These are phyloP conservation scores for Thereva nobilitata DNA, from an alignment of 2,888 invertebrate genomes.

Conservation along the genomic window DNA sequence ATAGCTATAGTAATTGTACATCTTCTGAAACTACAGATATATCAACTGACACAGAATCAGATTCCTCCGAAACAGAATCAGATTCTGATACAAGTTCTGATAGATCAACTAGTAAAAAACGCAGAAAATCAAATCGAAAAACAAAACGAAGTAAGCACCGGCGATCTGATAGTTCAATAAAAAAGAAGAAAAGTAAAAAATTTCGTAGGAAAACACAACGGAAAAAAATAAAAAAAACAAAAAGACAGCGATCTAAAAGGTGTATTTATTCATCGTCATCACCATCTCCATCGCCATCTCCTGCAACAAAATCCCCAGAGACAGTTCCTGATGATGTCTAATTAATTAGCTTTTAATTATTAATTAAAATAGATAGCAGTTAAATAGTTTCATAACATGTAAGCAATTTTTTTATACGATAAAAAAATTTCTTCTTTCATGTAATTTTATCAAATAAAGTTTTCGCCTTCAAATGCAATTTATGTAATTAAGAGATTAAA, in stretches of 20 bases:
- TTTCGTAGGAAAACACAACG: slow-evolving; percentile 18
- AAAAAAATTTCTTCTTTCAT: too few relatives aligned
- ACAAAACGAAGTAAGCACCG: slow-evolving; percentile 14
- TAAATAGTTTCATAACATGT: too few relatives aligned
- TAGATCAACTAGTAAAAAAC: slow-evolving; percentile 22
- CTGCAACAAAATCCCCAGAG: slow-evolving; percentile 2
- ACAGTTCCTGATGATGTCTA: neutral
- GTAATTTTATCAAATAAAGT: too few relatives aligned
- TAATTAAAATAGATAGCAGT: too few relatives aligned
- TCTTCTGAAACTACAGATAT: too few relatives aligned
- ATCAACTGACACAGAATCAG: slow-evolving; percentile 4
- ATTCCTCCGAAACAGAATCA: slow-evolving; percentile 21
- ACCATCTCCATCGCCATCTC: slow-evolving; percentile 14
- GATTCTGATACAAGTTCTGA: slow-evolving; percentile 20
- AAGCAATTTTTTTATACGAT: too few relatives aligned
- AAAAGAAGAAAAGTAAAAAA: slow-evolving; percentile 24
- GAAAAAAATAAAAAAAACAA: slow-evolving; percentile 14
- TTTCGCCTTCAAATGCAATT: too few relatives aligned
- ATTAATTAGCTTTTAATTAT: too few relatives aligned
- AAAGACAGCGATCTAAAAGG: slow-evolving; percentile 25
- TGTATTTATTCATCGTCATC: slow-evolving; percentile 19
- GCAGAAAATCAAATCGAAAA: slow-evolving; percentile 15
- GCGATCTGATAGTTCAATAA: slow-evolving; percentile 16
- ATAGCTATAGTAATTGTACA: neutral
- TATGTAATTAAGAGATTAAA: too few relatives aligned